phyloP scores from a whole-genome alignment of 2,888 invertebrate genomes.

The Nymphalis polychloros region DNA sequence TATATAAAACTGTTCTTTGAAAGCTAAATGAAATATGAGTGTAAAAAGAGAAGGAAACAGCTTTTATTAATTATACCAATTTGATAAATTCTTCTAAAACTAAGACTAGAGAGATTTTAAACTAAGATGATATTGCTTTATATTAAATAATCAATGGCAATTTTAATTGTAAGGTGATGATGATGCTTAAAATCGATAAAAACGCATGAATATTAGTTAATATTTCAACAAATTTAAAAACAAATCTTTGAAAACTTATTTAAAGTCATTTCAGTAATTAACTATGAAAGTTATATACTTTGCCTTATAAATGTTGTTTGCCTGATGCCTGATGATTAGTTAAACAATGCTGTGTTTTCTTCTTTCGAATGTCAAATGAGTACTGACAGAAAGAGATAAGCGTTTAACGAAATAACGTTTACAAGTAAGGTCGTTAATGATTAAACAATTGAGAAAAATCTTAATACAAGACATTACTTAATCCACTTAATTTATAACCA shows the following conservation, averaged over 20 bases:
- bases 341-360: no score
- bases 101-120: constrained; percentile 8
- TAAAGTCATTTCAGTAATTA: no score
- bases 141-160: not conserved
- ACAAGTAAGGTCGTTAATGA: no score
- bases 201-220: not conserved
- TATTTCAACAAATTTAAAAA: no score
- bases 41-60: not conserved
- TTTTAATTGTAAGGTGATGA: not conserved
- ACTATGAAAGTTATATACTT: no score
- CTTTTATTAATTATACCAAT: not conserved
- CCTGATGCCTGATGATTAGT: no score
- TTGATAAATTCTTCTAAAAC: not conserved
- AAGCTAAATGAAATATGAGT: not conserved
- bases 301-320: no score
- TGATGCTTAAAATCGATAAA: not conserved
- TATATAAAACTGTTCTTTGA: not conserved
- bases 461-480: not conserved
- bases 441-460: not conserved
- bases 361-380: no score
- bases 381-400: no score
- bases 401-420: no score
- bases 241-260: no score
- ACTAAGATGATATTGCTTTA: not conserved
- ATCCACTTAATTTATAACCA: not conserved